Evolutionary conservation across 2,888 invertebrate species (phyloP).

Genomic region (Meandrusa payeni): DNA sequence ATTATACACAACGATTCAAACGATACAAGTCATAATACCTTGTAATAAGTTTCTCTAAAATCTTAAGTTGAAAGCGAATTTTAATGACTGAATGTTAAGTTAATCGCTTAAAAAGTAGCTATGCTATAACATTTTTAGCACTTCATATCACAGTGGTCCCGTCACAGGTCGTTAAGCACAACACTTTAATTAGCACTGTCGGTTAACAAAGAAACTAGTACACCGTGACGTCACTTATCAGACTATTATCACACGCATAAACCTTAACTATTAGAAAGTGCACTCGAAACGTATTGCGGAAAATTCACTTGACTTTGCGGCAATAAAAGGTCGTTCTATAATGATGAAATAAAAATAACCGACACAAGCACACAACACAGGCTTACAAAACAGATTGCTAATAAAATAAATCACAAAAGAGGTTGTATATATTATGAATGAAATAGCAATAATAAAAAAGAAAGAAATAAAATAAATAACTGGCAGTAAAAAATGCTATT

Average conservation of each 20-base stretch:
- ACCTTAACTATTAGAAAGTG: conserved; percentile 28
- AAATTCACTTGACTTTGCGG: conserved; percentile 20
- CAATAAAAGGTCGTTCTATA: conserved; percentile 13
- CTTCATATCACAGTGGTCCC: conserved; percentile 14
- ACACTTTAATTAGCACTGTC: conserved; percentile 30
- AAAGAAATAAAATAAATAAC: too few relatives aligned
- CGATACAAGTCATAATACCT: too few relatives aligned
- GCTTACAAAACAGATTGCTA: not conserved
- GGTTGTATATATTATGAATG: too few relatives aligned
- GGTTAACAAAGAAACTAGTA: conserved; percentile 45
- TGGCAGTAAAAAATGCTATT: too few relatives aligned
- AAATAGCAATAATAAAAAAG: too few relatives aligned
- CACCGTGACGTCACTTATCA: conserved; percentile 48
- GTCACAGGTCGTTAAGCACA: conserved; percentile 20
- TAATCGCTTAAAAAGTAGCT: too few relatives aligned
- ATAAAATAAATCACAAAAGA: too few relatives aligned
- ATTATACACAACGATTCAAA: too few relatives aligned
- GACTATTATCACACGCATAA: conserved; percentile 36
- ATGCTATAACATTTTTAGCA: conserved; percentile 2
- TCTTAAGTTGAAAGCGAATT: too few relatives aligned
- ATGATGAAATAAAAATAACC: conserved; percentile 12
- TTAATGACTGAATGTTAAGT: too few relatives aligned
- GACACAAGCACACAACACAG: conserved; percentile 15
- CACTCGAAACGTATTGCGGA: conserved; percentile 9
- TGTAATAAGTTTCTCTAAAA: too few relatives aligned